Base-by-base conservation (phyloP, 1,140 invertebrate species). In the Apis dorsata region DNA sequence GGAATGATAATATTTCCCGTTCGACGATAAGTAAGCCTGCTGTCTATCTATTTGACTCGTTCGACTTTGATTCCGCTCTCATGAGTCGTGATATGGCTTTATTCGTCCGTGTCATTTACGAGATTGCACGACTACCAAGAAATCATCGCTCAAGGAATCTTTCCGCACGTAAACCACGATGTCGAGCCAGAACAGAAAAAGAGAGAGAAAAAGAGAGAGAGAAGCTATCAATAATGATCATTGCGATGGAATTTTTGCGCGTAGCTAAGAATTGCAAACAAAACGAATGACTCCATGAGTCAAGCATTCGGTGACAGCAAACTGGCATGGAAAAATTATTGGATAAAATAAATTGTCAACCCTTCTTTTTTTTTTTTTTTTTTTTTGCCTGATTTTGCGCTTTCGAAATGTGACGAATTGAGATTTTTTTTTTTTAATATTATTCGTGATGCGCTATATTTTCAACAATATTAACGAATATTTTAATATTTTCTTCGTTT, bases 51-150 rank as follows among this genome's bases (percentile, higher is more conserved):
- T 68, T 13, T 19, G 21, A 24, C 34, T 75, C 60, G 24, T 65
- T 76, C 74, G 62, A 76, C 60, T 76, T 76, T 76, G 74, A 65
- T 76, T 66, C 74, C 59, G 34, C 19, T 59, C 44, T 49, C 44
- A 19, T 7, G 15, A 17, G 9, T 71, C 34, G 44, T 19, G 44
- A 10, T 44, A 65, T n/a, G 62, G 65, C 59, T 76, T 65, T 65
- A 55, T 66, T 77, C 75, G 49, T 15, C 62, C 62, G 19, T 77
- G 75, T 77, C 51, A 63, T 77, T 77, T 55, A n/a, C 51, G 24
- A 66, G 75, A 77, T 66, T 66, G 51, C 59, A 44, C 19, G 28
- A 21, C 21, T 28, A 65, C 74, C 60, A 24, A 76, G 75, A 66
- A 74, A 66, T 77, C 62, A 17, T n/a, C 17, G 60, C 51, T 28